Evolutionary conservation across 2,888 invertebrate genomes (phyloP), one percentile per base, ranked within the genome.

Genomic region (Hemithea aestivaria): DNA sequence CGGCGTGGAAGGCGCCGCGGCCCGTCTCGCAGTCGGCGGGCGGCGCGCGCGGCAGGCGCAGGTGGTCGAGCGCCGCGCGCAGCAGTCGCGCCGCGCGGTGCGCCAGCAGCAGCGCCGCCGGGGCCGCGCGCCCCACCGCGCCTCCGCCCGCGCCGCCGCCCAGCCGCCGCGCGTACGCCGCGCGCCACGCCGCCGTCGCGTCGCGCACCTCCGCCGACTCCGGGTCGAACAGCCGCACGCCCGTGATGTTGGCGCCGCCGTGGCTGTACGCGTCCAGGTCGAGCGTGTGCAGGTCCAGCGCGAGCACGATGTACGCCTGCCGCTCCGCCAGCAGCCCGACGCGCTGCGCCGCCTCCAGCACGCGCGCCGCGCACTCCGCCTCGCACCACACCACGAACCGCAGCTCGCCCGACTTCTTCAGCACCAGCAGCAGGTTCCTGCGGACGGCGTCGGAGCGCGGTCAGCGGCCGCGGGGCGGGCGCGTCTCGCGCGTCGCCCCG

Each of bases 171-270:
- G 23, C 10, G 50, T 63, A 61, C 36, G 51, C 56, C 20, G 36
- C 26, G 43, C 57, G 44, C 66, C 68, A 59, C 34, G 47, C 33
- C 38, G 26, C 27, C 58, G 63, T 51, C 31, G 53, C 53, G 3
- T 20, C 31, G 21, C 16, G 27, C 36, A 73, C 66, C 21, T 53
- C 54, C 21, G 45, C 44, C 8, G 73, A 58, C 38, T 62, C 63
- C 3, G 75, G 72, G 38, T 80, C 74, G 58, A 75, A 78, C 28
- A 81, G 55, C 20, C 74, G 77, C 24, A 83, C 46, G 10, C 62
- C 77, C 73, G 82, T 82, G 47, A 83, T 49, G 59, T 83, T 82
- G 44, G 82, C 82, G 33, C 81, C 82, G 48, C 82, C 80, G 65
- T 83, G 67, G 62, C 81, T 81, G 69, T 64, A 78, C 55, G 58